Base-by-base conservation (phyloP, 2,797 vertebrate genomes). In the Pangasius sanitwongsei region DNA sequence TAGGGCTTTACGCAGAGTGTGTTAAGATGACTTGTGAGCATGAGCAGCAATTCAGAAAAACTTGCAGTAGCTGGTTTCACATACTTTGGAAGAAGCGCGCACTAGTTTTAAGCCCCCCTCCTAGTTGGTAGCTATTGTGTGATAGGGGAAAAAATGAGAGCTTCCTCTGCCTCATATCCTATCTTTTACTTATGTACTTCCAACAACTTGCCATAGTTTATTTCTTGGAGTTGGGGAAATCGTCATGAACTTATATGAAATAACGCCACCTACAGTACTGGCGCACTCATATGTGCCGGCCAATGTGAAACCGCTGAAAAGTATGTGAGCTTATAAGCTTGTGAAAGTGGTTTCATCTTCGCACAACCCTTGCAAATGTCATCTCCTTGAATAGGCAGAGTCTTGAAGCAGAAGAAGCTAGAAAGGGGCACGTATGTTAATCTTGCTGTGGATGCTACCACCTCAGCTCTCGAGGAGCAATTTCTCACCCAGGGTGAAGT, bases 401-500 rank as follows among this genome's bases (percentile, higher is more conserved):
- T 12, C 4, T 12, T 37, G 37, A 83, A 83, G 23, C 13, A 44
- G 41, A 28, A 65, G 25, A 61, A 57, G n/a, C 16, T 18, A 13
- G 20, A 80, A 57, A 55, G 50, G 53, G n/a, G 31, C 55, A 25
- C 0, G 55, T 25, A 83, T 83, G 81, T 28, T 83, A 28, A 63
- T 83, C 12, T 25, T 8, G n/a, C 48, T 85, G n/a, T 34, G 44
- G 48, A 69, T 53, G 83, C 65, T 37, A 85, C 28, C 65, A 55
- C 70, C 18, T 55, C 65, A 6, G 48, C 83, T 78, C 74, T 65
- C 55, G 18, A 63, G 57, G 37, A 86, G 37, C 55, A 61, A 86
- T 61, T 75, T 13, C 25, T 86, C 37, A 77, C 72, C 55, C 72
- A 74, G 72, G 34, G 72, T 63, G 57, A 77, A 34, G 57, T 77